Base-by-base conservation (phyloP, 2,113 vertebrate species). In the Antigone vipio region DNA sequence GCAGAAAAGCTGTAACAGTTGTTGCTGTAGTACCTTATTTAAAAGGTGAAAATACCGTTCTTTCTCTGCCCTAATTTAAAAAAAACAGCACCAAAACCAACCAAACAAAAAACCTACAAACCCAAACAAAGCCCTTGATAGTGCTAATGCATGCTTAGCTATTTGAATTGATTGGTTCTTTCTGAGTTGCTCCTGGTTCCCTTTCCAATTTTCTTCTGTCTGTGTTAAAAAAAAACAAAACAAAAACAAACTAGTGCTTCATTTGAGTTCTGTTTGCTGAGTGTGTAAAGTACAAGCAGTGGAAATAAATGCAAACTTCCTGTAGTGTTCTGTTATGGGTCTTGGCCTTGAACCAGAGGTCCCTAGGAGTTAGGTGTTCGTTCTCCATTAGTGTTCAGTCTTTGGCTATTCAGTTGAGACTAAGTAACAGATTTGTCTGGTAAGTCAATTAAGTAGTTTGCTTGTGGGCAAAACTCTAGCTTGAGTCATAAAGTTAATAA, bases 281-380 rank as follows among this genome's bases (percentile, higher is more conserved):
- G 19, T 0, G 1, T 47, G 23, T 47, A 2, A 68, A 64, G 60
- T 27, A 27, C 15, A 32, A 87, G 26, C 16, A 66, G 20, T 2
- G 15, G 55, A 77, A 87, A n/a, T 45, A 86, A 52, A 23, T 26
- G 26, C 9, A 15, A 8, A 9, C 18, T 75, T 58, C 4, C 52
- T 30, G 1, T 22, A 5, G 34, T 9, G 18, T 52, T 68, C 18
- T 56, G 6, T 15, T 66, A 4, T 0, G 20, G 29, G 7, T 23
- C 38, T 58, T 93, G 82, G 29, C 67, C 42, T 67, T 85, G 56
- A 68, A 55, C 30, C 12, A 9, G 18, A 16, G 8, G 8, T 60
- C 20, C 4, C 23, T 19, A 38, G 24, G 32, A 38, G 4, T 23
- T 84, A 42, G 35, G 30, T 40, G 21, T 79, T 92, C 6, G 4